phyloP scores from a whole-genome alignment of 2,113 vertebrate species.

The Pteronura brasiliensis region DNA sequence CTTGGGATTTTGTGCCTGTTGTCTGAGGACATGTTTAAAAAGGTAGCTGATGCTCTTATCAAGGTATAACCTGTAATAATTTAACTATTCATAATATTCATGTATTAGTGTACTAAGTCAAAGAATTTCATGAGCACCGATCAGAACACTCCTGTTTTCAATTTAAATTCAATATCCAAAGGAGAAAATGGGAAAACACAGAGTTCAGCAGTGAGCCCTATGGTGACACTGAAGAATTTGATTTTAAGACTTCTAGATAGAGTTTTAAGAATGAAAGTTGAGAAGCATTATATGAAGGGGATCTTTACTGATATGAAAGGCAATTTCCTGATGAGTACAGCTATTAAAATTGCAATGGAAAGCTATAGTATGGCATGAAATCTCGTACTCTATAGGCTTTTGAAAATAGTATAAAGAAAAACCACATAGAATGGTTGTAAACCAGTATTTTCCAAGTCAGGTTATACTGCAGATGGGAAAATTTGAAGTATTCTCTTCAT shows the following conservation, averaged over 20 bases:
- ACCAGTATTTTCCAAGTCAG: neutral
- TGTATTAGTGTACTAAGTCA: neutral
- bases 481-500: neutral
- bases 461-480: neutral
- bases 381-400: neutral
- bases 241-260: neutral
- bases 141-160: neutral
- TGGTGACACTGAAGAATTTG: neutral
- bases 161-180: slow-evolving; percentile 19
- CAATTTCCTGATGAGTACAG: neutral
- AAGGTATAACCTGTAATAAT: slow-evolving; percentile 12
- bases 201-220: neutral
- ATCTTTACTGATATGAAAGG: neutral
- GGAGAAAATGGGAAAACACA: neutral
- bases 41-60: neutral
- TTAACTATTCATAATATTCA: neutral
- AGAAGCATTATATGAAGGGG: neutral
- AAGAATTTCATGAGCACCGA: neutral
- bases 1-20: neutral
- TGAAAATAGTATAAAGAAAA: neutral
- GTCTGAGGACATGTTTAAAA: slow-evolving; percentile 10
- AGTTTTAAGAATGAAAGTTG: neutral
- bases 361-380: neutral
- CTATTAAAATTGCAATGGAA: neutral
- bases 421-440: slow-evolving; percentile 1